Conservation (phyloP, 1,140 invertebrate species). For the Stratiolaelaps scimitus region DNA sequence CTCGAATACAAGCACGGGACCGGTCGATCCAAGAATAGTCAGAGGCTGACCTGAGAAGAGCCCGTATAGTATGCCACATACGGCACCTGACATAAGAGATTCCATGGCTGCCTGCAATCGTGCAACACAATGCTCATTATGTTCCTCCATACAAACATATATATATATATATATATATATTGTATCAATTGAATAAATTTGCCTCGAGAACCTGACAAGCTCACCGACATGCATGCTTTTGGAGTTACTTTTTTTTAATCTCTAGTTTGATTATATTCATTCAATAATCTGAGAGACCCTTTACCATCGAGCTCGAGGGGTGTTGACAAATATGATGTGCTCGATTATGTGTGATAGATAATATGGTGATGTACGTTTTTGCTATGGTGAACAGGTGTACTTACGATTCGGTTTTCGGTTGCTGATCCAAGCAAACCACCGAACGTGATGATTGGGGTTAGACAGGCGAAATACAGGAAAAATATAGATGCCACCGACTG, state of each 20-base stretch:
- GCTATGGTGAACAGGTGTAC: constrained; percentile 30
- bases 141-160: too few relatives aligned
- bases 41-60: constrained; percentile 95
- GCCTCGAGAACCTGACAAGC: too few relatives aligned
- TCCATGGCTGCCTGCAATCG: constrained; percentile 73
- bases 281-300: too few relatives aligned
- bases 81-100: constrained; percentile 83
- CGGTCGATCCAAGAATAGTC: constrained; percentile 92
- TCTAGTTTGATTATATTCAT: too few relatives aligned
- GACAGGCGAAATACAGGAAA: constrained; percentile 86
- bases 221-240: too few relatives aligned
- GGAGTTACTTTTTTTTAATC: background rate
- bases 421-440: constrained; percentile 86
- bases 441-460: constrained; percentile 95
- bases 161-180: too few relatives aligned
- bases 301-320: too few relatives aligned
- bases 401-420: constrained; percentile 79
- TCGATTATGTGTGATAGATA: too few relatives aligned
- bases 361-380: too few relatives aligned
- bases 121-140: constrained; percentile 4
- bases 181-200: too few relatives aligned
- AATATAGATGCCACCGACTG: constrained; percentile 96
- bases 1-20: constrained; percentile 95
- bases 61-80: constrained; percentile 88
- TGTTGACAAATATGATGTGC: too few relatives aligned